Evolutionary conservation across 2,113 vertebrate genomes (phyloP), one percentile per base, ranked within the genome.

Genomic region (Cottus gobio): DNA sequence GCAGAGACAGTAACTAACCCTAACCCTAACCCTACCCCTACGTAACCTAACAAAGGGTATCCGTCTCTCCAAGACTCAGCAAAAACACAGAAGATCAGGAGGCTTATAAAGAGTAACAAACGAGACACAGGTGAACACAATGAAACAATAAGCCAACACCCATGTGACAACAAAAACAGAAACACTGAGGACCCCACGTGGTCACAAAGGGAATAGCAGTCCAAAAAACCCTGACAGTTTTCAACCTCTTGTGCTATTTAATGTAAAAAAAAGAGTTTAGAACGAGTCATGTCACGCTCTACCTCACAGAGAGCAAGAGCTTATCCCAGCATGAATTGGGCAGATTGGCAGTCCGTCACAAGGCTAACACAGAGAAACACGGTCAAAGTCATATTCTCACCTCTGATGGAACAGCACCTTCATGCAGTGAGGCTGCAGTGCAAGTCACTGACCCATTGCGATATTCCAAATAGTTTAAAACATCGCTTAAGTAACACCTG

Each of bases 401-500:
- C 86, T 91, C 83, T 39, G 42, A 83, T 71, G 69, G 76, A 83
- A 48, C 77, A 36, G 61, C 76, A 46, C 68, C 58, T 69, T 70
- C 81, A 42, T 44, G 77, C 85, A 86, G 85, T 7, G 89, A 83
- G 74, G 60, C 69, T 69, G 46, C 77, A 42, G 69, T 72, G 78
- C 36, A 16, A 63, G 65, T 83, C 72, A 52, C 48, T 87, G 82
- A 85, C 71, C 79, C 67, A 5, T 67, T 70, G 42, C 13, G 37
- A 71, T 75, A 69, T 50, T 74, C 5, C 52, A 84, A 70, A 74
- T 64, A 2, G 39, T 82, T 83, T 75, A 18, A 77, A 74, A 70
- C 64, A 56, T 66, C 71, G 46, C 80, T 78, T 75, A 72, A 88
- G 85, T 85, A 87, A 71, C 85, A 87, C 79, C 86, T 83, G 77